Conservation (phyloP, 2,797 vertebrate species). For the Leptodactylus fallax region DNA sequence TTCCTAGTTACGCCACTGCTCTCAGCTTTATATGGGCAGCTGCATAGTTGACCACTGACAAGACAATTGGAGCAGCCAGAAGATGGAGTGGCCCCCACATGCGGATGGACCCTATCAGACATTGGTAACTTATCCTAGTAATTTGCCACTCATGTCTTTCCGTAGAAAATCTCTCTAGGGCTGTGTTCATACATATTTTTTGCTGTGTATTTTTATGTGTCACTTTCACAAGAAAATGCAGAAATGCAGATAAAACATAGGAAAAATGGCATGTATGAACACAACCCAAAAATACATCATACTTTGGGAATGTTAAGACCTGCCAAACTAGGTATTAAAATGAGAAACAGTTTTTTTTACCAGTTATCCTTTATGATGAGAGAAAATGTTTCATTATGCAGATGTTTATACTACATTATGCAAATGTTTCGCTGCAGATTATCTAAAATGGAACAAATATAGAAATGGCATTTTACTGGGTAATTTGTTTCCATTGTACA, state of each 20-base stretch:
- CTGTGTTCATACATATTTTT: too few species aligned
- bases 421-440: background rate
- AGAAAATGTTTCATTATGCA: slow-evolving; percentile 20
- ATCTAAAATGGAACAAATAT: too few species aligned
- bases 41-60: too few species aligned
- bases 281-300: background rate
- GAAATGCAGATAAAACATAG: background rate
- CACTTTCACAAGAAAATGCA: background rate
- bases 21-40: too few species aligned
- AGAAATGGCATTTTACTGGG: background rate
- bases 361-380: background rate
- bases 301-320: background rate
- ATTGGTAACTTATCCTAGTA: too few species aligned
- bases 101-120: too few species aligned
- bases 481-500: background rate
- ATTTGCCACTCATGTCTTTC: too few species aligned
- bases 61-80: too few species aligned
- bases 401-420: slow-evolving; percentile 24
- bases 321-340: background rate
- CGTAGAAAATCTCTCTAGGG: too few species aligned
- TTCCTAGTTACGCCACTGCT: too few species aligned
- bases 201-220: background rate
- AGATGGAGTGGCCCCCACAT: too few species aligned
- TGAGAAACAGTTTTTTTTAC: background rate
- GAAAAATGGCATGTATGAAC: background rate